Base-by-base conservation (phyloP, 1,140 invertebrate genomes). In the Notospermus geniculatus region DNA sequence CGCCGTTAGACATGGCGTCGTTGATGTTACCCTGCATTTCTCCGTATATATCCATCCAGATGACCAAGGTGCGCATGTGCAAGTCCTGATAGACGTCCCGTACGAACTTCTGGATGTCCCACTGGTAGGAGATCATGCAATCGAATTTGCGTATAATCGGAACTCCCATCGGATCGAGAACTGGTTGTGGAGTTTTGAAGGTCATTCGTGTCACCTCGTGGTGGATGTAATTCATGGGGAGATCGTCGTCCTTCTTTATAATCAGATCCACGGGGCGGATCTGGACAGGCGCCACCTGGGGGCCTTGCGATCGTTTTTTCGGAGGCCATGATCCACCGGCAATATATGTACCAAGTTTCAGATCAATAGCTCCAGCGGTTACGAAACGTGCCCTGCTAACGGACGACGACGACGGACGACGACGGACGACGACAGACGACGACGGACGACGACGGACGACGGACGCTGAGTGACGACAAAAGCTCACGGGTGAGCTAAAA, bases 21-120 rank as follows among this genome's bases (percentile, higher is more conserved):
- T 63, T 63, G 0, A 39, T 55, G 39, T 62, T 63, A 5, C 46
- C 62, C 25, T 50, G 30, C 62, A 63, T 63, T 22, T 15, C 19
- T 13, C 56, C 57, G 28, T 54, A 63, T 2, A 63, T 61, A 50
- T 63, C 62, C 29, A 63, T 57, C 62, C 62, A 63, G 15, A 54
- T 19, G 1, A 1, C 1, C 27, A 63, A 27, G 22, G 27, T 19
- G 30, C 28, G 30, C 56, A 53, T 54, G 39, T 54, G 5, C n/a
- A 63, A 23, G 27, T 63, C 43, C 36, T 32, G 17, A 28, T 53
- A 62, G 17, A 63, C 15, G 15, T 59, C 1, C 19, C 62, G 23
- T 19, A 63, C 62, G n/a, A 63, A 53, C n/a, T 0, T 39, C 45
- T 63, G 62, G 23, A 45, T 5, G 32, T 22, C 59, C 62, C 62